Conservation (phyloP, 2,113 vertebrate species). For the Siphamia tubifer region DNA sequence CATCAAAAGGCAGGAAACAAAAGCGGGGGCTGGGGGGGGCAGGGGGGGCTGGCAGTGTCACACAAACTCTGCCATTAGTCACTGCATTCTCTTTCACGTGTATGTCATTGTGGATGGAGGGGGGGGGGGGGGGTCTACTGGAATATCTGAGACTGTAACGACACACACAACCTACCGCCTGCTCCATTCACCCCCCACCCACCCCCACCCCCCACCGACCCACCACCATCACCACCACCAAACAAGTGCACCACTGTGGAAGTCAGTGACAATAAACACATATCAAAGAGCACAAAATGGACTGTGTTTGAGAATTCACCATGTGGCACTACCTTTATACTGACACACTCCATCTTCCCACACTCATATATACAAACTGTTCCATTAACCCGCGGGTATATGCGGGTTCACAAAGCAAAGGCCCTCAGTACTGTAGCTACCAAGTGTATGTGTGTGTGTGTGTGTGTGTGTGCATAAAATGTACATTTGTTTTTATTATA, state of each 20-base stretch:
- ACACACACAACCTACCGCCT: slow-evolving; percentile 59
- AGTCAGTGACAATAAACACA: slow-evolving; percentile 62
- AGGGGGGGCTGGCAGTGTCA: slow-evolving; percentile 62
- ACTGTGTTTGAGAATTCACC: slow-evolving; percentile 54
- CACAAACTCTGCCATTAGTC: slow-evolving; percentile 77
- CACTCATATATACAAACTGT: slow-evolving; percentile 60
- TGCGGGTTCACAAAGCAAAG: no score
- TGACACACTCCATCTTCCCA: slow-evolving; percentile 62
- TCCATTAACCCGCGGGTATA: no score
- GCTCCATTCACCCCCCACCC: slow-evolving; percentile 53
- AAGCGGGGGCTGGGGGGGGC: slow-evolving; percentile 63
- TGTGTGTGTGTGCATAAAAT: no score
- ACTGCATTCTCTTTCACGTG: slow-evolving; percentile 65
- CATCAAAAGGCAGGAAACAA: slow-evolving; percentile 76
- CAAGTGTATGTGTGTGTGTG: no score
- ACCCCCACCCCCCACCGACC: no score
- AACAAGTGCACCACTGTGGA: slow-evolving; percentile 62
- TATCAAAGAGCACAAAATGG: slow-evolving; percentile 63
- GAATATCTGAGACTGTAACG: slow-evolving; percentile 69
- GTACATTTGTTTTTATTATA: no score
- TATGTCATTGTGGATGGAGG: slow-evolving; percentile 37
- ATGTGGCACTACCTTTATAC: slow-evolving; percentile 60
- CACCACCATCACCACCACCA: no score
- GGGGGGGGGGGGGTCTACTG: slow-evolving; percentile 74
- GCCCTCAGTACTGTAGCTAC: no score